Evolutionary conservation across 53 echinoderm and acorn worm genomes (phyloP).

Genomic region (Holothuria leucospilota): DNA sequence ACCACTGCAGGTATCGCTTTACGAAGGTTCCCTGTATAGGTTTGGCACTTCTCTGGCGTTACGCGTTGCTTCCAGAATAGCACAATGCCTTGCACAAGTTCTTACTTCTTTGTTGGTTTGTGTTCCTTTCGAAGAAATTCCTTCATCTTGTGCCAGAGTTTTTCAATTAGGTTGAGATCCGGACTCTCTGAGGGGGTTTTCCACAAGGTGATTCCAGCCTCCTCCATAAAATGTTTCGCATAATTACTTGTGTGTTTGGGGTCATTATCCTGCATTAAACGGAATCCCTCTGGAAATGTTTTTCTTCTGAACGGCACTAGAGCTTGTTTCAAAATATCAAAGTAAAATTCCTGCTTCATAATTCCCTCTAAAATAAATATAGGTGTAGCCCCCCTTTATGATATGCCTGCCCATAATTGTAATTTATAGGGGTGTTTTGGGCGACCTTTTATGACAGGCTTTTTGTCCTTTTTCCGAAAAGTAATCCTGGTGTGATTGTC

Average conservation of each 20-base stretch:
- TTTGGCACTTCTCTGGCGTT: slow-evolving; percentile 52
- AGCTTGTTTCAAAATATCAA: no score
- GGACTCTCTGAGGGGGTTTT: slow-evolving; percentile 64
- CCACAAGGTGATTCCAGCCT: slow-evolving; percentile 59
- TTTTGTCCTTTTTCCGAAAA: no score
- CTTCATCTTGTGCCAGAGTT: slow-evolving; percentile 63
- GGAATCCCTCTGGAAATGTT: slow-evolving; percentile 42
- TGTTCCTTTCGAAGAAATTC: background rate
- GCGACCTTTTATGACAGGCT: no score
- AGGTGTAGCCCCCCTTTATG: background rate
- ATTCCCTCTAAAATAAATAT: no score
- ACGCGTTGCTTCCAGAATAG: slow-evolving; percentile 54
- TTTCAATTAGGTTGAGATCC: slow-evolving; percentile 68
- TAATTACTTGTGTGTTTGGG: slow-evolving; percentile 56
- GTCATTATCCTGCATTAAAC: slow-evolving; percentile 67
- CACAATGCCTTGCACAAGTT: slow-evolving; percentile 62
- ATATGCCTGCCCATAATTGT: no score
- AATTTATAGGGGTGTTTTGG: no score
- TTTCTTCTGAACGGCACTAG: no score
- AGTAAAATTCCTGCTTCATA: no score
- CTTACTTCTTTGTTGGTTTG: slow-evolving; percentile 53
- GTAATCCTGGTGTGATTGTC: background rate
- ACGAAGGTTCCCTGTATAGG: slow-evolving; percentile 69
- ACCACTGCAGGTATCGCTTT: slow-evolving; percentile 73
- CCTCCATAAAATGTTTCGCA: slow-evolving; percentile 23